Base-by-base conservation (phyloP, 64 coral and sea anemone genomes). In the Pocillopora damicornis region DNA sequence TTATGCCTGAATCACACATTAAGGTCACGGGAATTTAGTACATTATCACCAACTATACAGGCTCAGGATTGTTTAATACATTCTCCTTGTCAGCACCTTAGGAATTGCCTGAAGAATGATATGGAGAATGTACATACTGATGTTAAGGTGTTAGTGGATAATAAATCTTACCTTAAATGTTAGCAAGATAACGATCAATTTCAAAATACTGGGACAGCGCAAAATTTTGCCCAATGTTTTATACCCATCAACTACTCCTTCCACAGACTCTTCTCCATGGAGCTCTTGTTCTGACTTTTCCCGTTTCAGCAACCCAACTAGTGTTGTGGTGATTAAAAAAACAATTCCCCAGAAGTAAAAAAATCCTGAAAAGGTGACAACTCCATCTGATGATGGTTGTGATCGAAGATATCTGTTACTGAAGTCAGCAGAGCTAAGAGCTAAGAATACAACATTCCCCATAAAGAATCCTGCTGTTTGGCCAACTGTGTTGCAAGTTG, bases 381-480 rank as follows among this genome's bases (percentile, higher is more conserved):
- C 76, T 35, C 97, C 97, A 10, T 72, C 86, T 15, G 90, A 61
- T 36, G 90, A 59, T 17, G 97, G 90, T 11, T 75, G 17, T 74
- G 97, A 88, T 87, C 93, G 87, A 13, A 99, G 72, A 72, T 99
- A 99, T 63, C 88, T 94, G 76, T 99, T 99, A 20, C 87, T 86
- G 18, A 99, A 92, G 60, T 95, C 97, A 66, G 93, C 66, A 18
- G 97, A 99, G 38, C 87, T 99, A 34, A 99, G 79, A 60, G 97
- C 97, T 7, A 99, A 77, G 61, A 99, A 99, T 16, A 95, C 93
- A 71, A 99, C 88, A 95, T 99, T 93, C 2, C 97, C 97, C 58
- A 99, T 85, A 60, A 99, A 99, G 69, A 88, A 99, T 59, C 97
- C 97, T 22, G 97, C 93, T 51, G 97, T 99, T 58, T 99, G 93